Conservation (phyloP, 2,113 vertebrate genomes). For the Myiopsitta monachus region DNA sequence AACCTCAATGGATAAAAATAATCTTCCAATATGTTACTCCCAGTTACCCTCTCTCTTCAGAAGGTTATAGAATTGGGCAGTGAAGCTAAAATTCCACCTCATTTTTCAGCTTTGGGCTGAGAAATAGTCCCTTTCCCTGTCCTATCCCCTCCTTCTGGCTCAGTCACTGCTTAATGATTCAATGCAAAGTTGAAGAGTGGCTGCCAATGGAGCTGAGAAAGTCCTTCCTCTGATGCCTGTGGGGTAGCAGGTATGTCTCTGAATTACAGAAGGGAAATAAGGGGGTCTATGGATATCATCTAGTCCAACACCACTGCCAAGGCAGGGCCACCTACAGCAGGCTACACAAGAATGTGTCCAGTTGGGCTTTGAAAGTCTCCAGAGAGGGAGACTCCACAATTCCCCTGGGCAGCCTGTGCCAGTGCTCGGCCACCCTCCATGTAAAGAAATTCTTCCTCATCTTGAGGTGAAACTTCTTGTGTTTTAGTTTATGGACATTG, state of each 20-base stretch:
- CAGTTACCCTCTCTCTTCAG: not conserved
- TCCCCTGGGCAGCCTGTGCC: not conserved
- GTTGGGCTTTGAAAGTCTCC: not conserved
- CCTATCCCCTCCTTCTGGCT: not conserved
- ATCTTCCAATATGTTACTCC: not conserved
- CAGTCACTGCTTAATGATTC: not conserved
- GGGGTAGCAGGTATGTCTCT: not conserved
- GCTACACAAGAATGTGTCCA: not conserved
- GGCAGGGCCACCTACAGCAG: not conserved
- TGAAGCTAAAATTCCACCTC: not conserved
- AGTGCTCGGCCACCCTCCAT: not conserved
- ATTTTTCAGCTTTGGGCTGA: not conserved
- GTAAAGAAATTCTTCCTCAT: not conserved
- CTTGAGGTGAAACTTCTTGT: not conserved
- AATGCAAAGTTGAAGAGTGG: not conserved
- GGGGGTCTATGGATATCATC: not conserved
- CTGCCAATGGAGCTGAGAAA: not conserved
- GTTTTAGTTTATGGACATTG: not conserved
- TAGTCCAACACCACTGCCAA: not conserved
- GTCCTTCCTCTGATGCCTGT: not conserved
- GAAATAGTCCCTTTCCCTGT: not conserved
- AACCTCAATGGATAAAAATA: conserved; percentile 20
- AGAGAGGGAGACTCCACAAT: not conserved
- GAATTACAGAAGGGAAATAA: not conserved
- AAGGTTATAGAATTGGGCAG: not conserved